phyloP scores from a whole-genome alignment of 2,888 invertebrate genomes.

The Lasioglossum marginatum region DNA sequence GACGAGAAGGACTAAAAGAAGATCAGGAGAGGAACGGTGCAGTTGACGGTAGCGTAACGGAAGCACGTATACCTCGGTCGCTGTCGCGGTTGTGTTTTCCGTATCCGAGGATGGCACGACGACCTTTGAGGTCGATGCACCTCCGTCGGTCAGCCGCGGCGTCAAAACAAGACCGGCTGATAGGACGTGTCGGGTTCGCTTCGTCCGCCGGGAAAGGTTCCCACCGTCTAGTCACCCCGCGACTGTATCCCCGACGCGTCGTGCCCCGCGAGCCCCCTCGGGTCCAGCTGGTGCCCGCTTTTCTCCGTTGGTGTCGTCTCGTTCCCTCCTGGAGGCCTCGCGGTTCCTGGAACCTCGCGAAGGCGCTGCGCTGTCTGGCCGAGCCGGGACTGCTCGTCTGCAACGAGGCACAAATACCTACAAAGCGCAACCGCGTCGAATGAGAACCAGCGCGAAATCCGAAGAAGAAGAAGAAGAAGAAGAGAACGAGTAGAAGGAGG shows the following conservation, averaged over 20 bases:
- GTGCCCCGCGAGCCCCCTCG: conserved; percentile 28
- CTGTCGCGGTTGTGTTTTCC: conserved; percentile 58
- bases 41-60: conserved; percentile 33
- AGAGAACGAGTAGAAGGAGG: conserved; percentile 1
- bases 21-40: background rate
- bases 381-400: conserved; percentile 74
- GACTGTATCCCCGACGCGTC: conserved; percentile 57
- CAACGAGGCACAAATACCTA: conserved; percentile 70
- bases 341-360: conserved; percentile 78
- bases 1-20: background rate
- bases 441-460: conserved; percentile 65
- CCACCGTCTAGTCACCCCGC: conserved; percentile 83
- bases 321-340: conserved; percentile 67
- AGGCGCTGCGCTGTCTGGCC: conserved; percentile 82
- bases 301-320: conserved; percentile 49
- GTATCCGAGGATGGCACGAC: conserved; percentile 75
- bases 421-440: conserved; percentile 52
- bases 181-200: conserved; percentile 68
- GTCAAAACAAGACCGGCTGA: conserved; percentile 81
- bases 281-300: conserved; percentile 29
- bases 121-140: conserved; percentile 84
- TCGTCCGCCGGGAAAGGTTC: conserved; percentile 77
- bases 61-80: conserved; percentile 32
- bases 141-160: conserved; percentile 71
- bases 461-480: conserved; percentile 16